A percentile compares a stretch with the other conserved stretches of the same genome.
Evolutionary conservation across 1,140 invertebrate genomes (phyloP).

Genomic region (roundworm (Caenorhabditis elegans)): DNA sequence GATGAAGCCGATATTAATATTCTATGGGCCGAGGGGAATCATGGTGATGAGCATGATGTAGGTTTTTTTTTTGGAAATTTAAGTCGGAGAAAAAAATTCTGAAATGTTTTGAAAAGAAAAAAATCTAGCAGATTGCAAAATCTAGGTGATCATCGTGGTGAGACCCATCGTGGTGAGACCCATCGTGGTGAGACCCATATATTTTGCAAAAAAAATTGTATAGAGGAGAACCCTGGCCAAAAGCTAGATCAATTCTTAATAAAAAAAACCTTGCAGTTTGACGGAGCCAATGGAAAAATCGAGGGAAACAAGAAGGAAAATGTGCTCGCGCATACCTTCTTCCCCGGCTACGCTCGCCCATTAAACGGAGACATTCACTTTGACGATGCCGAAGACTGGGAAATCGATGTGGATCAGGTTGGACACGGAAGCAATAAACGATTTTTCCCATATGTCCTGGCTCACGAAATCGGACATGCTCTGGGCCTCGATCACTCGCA

Average conservation of each 20-base stretch:
- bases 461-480: conserved; percentile 45
- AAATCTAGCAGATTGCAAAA: no score
- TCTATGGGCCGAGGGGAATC: conserved; percentile 41
- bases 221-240: no score
- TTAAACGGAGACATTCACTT: conserved; percentile 47
- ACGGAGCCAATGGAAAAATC: conserved; percentile 22
- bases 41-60: conserved; percentile 38
- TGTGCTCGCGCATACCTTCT: conserved; percentile 46
- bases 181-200: no score
- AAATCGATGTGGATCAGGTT: conserved; percentile 18
- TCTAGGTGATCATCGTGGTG: no score
- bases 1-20: conserved; percentile 44
- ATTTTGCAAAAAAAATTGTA: no score
- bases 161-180: no score
- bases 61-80: no score
- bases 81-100: no score
- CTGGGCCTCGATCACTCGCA: conserved; percentile 40
- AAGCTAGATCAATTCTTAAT: no score
- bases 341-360: conserved; percentile 34
- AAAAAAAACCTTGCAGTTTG: conserved; percentile 44
- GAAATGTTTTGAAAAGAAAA: no score
- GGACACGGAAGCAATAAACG: conserved; percentile 15
- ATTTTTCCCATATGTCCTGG: conserved; percentile 45
- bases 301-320: conserved; percentile 36
- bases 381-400: conserved; percentile 39